Evolutionary conservation across 2,797 vertebrate genomes (phyloP).

Genomic region (Mycteria americana): DNA sequence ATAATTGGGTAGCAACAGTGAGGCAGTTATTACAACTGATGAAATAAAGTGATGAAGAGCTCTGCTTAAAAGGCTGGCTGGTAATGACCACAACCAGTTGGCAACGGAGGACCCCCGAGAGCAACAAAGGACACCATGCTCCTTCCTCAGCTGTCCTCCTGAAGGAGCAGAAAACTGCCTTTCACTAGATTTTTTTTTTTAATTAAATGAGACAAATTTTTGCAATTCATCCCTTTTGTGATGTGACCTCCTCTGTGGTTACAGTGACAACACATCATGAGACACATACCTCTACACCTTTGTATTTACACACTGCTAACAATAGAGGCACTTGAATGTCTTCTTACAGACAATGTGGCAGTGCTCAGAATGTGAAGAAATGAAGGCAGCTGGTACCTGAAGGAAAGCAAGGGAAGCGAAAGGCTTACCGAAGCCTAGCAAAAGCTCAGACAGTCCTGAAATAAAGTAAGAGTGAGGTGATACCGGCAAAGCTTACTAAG

Average conservation of each 20-base stretch:
- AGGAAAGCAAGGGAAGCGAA: not conserved
- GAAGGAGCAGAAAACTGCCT: not conserved
- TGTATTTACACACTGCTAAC: not conserved
- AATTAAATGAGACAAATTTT: not conserved
- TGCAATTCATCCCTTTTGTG: not conserved
- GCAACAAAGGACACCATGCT: not conserved
- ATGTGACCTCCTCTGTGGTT: not conserved
- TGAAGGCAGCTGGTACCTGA: not conserved
- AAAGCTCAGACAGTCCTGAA: not conserved
- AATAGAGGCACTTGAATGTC: rapidly evolving
- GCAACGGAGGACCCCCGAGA: not conserved
- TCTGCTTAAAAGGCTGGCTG: not conserved
- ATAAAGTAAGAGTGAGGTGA: not conserved
- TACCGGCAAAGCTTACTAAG: not conserved
- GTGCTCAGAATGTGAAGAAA: not conserved
- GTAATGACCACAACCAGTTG: not conserved
- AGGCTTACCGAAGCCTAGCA: not conserved
- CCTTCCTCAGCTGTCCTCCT: not conserved
- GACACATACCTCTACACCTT: not conserved
- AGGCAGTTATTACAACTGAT: not conserved
- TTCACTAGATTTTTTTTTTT: not conserved
- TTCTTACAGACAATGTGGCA: rapidly evolving
- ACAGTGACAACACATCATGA: not conserved
- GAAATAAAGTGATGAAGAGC: not conserved
- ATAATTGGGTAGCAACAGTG: not conserved